A percentile compares a stretch with the other conserved stretches of the same genome.
phyloP scores from a whole-genome alignment of 2,113 vertebrate genomes.

The Limanda limanda region DNA sequence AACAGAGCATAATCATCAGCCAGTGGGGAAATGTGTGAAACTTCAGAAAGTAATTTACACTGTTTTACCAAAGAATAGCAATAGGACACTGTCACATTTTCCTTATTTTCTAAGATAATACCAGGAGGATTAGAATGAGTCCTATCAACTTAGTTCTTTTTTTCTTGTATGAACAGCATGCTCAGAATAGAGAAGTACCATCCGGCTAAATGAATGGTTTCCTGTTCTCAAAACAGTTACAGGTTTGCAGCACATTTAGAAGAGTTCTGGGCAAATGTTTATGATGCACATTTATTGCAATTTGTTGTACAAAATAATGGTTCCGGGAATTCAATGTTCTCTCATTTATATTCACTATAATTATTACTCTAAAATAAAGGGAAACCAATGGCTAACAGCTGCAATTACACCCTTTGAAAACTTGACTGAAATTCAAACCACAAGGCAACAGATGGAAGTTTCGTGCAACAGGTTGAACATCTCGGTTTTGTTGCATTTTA shows the following conservation, averaged over 20 bases:
- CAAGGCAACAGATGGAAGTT: not conserved
- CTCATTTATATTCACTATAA: too few species aligned
- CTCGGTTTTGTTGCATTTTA: not conserved
- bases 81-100: conserved; percentile 10
- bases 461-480: not conserved
- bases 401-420: too few species aligned
- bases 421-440: not conserved
- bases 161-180: not conserved
- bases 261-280: not conserved
- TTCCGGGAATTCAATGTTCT: not conserved
- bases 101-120: conserved; percentile 40
- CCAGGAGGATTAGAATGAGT: conserved; percentile 36
- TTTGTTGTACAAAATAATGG: not conserved
- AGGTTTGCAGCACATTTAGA: not conserved
- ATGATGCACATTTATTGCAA: not conserved
- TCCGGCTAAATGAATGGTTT: not conserved
- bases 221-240: conserved; percentile 7
- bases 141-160: conserved; percentile 15
- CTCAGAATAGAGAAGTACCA: not conserved
- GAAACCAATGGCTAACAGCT: too few species aligned
- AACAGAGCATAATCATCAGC: conserved; percentile 40
- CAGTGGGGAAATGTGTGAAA: conserved; percentile 57
- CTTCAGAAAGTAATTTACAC: conserved; percentile 55
- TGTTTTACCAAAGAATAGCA: conserved; percentile 26
- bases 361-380: too few species aligned